Percentiles rank a stretch among this genome's conserved stretches.
These are phyloP conservation scores for Clavelina lepadiformis DNA, from an alignment of 23 tunicate genomes.

Conservation along the genomic window DNA sequence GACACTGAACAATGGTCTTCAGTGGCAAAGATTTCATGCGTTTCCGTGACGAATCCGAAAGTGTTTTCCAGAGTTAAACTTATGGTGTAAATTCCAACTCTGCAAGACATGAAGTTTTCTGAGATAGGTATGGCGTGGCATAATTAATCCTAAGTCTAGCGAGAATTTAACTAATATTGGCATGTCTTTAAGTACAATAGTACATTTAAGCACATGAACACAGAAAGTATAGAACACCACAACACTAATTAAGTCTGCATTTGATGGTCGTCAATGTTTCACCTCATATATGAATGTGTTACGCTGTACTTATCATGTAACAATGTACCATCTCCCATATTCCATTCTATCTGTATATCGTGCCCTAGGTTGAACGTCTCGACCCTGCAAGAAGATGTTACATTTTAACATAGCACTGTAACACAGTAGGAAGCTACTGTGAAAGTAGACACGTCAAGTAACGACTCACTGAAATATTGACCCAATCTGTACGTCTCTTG, in stretches of 20 bases:
- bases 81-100: constrained; percentile 21
- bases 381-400: too few relatives aligned
- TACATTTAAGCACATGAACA: too few relatives aligned
- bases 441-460: too few relatives aligned
- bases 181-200: too few relatives aligned
- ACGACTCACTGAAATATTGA: constrained; percentile 1
- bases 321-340: constrained; percentile 27
- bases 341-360: constrained; percentile 6
- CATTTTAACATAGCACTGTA: too few relatives aligned
- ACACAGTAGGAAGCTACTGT: too few relatives aligned
- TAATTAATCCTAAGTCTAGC: background rate
- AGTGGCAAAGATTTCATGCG: constrained; percentile 33
- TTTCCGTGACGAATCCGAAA: constrained; percentile 7
- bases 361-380: too few relatives aligned
- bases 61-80: constrained; percentile 19
- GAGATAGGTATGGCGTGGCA: too few relatives aligned
- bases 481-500: background rate
- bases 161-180: background rate
- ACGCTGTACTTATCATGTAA: constrained; percentile 7
- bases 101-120: background rate
- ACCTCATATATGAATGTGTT: constrained; percentile 13
- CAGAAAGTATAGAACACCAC: too few relatives aligned
- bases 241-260: too few relatives aligned
- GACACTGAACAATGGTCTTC: constrained; percentile 24
- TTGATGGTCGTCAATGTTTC: background rate